Evolutionary conservation across 2,797 vertebrate genomes (phyloP).

Genomic region (Sebastes wilsoni): DNA sequence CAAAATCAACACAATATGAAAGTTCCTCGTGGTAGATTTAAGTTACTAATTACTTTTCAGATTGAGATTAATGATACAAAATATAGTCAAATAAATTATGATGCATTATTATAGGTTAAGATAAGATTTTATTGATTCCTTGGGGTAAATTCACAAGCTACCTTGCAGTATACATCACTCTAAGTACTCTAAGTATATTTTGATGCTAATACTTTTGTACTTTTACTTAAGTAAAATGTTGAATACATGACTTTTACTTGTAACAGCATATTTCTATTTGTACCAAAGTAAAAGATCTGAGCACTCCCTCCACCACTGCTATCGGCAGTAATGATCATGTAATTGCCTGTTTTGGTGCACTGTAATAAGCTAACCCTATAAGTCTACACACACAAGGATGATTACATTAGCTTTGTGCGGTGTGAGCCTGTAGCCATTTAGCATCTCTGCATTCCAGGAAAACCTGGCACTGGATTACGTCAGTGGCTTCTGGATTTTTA

Average conservation of each 20-base stretch:
- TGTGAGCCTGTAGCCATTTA: conserved; percentile 22
- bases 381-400: conserved; percentile 31
- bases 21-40: neutral
- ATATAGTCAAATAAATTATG: rapidly evolving
- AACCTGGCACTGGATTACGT: conserved; percentile 24
- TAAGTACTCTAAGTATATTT: neutral
- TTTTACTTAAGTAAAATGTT: neutral
- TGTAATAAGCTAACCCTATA: conserved; percentile 47
- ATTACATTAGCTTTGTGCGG: conserved; percentile 37
- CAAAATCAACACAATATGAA: no score
- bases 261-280: neutral
- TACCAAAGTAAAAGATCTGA: neutral
- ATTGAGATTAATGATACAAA: neutral
- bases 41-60: neutral
- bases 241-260: neutral
- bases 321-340: conserved; percentile 20
- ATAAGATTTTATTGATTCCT: neutral
- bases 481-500: conserved; percentile 11
- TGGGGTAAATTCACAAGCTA: neutral
- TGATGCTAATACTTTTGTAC: neutral
- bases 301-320: neutral
- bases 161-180: neutral
- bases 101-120: neutral
- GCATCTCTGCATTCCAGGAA: conserved; percentile 38
- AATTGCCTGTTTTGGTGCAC: conserved; percentile 35